These are phyloP conservation scores for Platerodrilus igneus DNA, from an alignment of 2,888 invertebrate species.

Conservation along the genomic window DNA sequence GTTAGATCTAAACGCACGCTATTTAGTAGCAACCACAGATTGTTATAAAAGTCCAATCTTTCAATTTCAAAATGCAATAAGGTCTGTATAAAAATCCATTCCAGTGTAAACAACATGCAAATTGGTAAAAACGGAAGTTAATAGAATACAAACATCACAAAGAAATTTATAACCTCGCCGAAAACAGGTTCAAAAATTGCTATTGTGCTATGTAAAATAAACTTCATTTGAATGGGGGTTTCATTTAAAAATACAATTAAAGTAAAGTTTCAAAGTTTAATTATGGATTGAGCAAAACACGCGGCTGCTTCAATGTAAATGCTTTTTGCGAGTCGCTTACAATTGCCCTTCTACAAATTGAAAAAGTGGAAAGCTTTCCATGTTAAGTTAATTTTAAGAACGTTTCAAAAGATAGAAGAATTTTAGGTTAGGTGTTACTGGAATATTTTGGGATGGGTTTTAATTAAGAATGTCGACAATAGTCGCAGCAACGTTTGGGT, in stretches of 20 bases:
- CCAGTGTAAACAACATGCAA: slow-evolving; percentile 36
- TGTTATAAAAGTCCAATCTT: slow-evolving; percentile 29
- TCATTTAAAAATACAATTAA: slow-evolving; percentile 22
- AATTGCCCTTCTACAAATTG: not conserved
- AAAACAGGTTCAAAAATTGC: slow-evolving; percentile 23
- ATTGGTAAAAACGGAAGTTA: slow-evolving; percentile 37
- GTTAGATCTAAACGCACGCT: no score
- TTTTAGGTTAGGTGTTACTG: no score
- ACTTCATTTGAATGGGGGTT: slow-evolving; percentile 20
- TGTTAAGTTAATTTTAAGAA: no score
- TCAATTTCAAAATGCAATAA: slow-evolving; percentile 36
- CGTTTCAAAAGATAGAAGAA: no score
- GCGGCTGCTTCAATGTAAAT: slow-evolving; percentile 7
- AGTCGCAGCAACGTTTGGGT: no score
- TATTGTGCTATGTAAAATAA: slow-evolving; percentile 21
- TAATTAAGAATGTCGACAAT: no score
- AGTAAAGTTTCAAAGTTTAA: slow-evolving; percentile 18
- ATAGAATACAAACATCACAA: slow-evolving; percentile 36
- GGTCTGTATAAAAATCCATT: slow-evolving; percentile 34
- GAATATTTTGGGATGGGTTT: no score
- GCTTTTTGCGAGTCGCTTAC: not conserved
- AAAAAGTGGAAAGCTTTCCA: no score
- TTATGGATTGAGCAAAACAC: slow-evolving; percentile 15
- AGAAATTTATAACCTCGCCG: slow-evolving; percentile 30
- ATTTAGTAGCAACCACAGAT: no score